phyloP scores from a whole-genome alignment of 2,113 vertebrate genomes.

The Tachysurus vachellii region DNA sequence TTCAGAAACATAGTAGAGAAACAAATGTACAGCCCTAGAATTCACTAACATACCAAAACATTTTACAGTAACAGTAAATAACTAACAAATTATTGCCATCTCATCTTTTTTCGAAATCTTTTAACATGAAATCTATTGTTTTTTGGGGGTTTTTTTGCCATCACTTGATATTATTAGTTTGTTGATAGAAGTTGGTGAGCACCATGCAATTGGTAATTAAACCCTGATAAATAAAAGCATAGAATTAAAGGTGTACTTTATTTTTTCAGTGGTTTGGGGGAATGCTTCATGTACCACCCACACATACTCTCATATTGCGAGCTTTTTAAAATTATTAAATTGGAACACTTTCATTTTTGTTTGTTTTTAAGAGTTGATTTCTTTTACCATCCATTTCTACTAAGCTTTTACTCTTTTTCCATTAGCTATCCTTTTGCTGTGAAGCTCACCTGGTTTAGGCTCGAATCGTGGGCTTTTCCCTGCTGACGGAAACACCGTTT shows the following conservation, averaged over 20 bases:
- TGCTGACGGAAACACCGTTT: constrained; percentile 25
- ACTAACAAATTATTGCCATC: too few relatives aligned
- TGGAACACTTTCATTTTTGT: too few relatives aligned
- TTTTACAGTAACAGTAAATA: too few relatives aligned
- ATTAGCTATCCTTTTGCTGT: neutral
- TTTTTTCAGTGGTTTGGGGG: neutral
- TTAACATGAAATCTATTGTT: too few relatives aligned
- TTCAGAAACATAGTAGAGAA: neutral
- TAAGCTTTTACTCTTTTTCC: too few relatives aligned
- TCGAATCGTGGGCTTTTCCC: constrained; percentile 37
- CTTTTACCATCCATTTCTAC: neutral
- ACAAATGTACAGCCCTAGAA: neutral
- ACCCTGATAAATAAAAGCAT: neutral
- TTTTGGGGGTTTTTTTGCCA: too few relatives aligned
- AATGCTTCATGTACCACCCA: too few relatives aligned
- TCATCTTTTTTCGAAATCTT: too few relatives aligned
- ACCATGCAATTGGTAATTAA: neutral
- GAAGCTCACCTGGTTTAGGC: constrained; percentile 81
- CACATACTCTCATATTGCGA: too few relatives aligned
- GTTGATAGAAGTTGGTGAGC: neutral
- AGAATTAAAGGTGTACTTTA: neutral
- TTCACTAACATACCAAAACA: too few relatives aligned
- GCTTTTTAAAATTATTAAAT: too few relatives aligned
- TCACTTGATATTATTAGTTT: neutral
- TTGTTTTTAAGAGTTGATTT: neutral